Evolutionary conservation across 2,797 vertebrate genomes (phyloP).

Genomic region (Trachops cirrhosus): DNA sequence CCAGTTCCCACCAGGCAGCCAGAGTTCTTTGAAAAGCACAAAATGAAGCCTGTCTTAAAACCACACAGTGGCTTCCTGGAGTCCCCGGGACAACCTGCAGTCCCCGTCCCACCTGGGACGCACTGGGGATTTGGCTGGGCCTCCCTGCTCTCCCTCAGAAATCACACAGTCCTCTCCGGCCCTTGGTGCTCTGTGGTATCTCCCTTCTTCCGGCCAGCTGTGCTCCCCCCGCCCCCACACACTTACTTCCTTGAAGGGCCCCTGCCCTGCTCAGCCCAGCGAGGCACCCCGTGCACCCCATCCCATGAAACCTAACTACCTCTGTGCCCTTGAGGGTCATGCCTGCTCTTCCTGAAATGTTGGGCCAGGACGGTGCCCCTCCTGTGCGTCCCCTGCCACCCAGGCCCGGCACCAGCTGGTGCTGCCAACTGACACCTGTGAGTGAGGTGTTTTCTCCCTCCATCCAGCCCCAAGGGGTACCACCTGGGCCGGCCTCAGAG

Average conservation of each 20-base stretch:
- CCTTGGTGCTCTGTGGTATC: background rate
- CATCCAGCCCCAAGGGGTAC: background rate
- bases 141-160: background rate
- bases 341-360: background rate
- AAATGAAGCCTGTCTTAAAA: background rate
- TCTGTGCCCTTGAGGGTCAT: accelerated
- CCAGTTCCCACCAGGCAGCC: background rate
- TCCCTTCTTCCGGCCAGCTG: background rate
- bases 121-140: too few relatives aligned
- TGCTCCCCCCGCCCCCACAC: accelerated
- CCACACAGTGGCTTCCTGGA: background rate
- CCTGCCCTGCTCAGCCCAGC: background rate
- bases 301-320: accelerated
- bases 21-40: background rate
- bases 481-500: background rate
- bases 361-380: accelerated
- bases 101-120: background rate
- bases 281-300: background rate
- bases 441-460: background rate
- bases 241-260: background rate
- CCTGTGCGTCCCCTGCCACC: too few relatives aligned
- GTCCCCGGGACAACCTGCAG: background rate
- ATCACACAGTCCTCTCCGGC: background rate
- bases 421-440: accelerated
- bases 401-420: background rate